Evolutionary conservation across 37 sponge, comb jelly and placozoan genomes (phyloP).

Genomic region (Cliona cf. orientalis): DNA sequence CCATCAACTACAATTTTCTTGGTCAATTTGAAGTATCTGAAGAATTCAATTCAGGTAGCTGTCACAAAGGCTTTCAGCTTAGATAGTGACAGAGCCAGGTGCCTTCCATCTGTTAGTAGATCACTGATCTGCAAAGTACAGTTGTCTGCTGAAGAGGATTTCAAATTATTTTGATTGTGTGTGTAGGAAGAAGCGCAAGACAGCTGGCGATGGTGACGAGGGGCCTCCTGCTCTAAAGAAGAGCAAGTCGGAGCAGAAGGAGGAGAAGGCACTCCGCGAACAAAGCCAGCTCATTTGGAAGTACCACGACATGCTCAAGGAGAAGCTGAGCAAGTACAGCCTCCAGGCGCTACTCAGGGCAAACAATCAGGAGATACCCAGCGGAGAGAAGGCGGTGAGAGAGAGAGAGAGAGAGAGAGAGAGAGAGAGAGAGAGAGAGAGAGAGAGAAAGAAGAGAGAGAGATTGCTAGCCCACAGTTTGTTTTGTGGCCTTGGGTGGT

Average conservation of each 20-base stretch:
- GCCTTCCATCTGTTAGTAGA: too few relatives aligned
- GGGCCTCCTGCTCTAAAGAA: conserved; percentile 64
- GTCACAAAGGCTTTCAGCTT: too few relatives aligned
- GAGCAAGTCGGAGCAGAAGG: conserved; percentile 64
- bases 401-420: background rate
- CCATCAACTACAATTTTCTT: too few relatives aligned
- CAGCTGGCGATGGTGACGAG: background rate
- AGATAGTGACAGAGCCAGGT: too few relatives aligned
- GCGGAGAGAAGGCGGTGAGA: conserved; percentile 75
- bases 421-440: conserved; percentile 1
- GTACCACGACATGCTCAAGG: conserved; percentile 63
- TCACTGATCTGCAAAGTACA: too few relatives aligned
- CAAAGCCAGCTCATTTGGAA: conserved; percentile 87
- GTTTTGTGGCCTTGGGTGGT: too few relatives aligned
- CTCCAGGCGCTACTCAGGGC: conserved; percentile 65
- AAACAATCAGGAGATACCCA: conserved; percentile 76
- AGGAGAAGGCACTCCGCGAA: conserved; percentile 75
- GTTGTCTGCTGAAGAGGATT: too few relatives aligned
- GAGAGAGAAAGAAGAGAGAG: conserved; percentile 3
- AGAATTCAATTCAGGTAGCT: too few relatives aligned
- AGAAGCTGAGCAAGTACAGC: conserved; percentile 25
- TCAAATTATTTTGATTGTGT: too few relatives aligned
- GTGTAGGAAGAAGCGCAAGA: conserved; percentile 59
- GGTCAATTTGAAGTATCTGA: background rate
- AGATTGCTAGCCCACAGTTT: background rate